Evolutionary conservation across 2,113 vertebrate species (phyloP), one percentile per base, ranked within the genome.

Genomic region (Carettochelys insculpta): DNA sequence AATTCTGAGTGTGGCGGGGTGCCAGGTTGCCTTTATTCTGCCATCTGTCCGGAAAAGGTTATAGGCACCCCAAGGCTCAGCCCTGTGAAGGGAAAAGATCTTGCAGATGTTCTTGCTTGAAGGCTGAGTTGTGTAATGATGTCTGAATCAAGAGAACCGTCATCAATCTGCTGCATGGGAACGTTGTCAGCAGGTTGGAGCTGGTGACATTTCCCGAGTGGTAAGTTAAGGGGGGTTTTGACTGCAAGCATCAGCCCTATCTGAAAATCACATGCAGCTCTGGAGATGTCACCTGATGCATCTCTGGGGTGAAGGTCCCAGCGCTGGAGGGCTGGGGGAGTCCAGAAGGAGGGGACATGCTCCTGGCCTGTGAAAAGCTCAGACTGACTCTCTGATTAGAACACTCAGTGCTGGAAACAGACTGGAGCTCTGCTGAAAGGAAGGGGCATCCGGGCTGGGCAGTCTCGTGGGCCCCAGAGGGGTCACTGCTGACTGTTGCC

Each of bases 191-290:
- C 83, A 87, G 87, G 24, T 75, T 0, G 0, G 77, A 2, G 24
- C n/a, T 87, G 71, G 27, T 29, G 81, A 27, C 0, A 5, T 88
- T 80, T 51, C 86, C 76, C 0, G 1, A 78, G 79, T 0, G 0
- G 6, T 10, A 6, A 41, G 48, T 3, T 8, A 0, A 71, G 5
- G 90, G 20, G 4, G 25, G 10, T 5, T 88, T 76, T 61, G 31
- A 14, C 52, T 1, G 45, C 5, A 10, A 9, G 8, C 0, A 2
- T 22, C 79, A 43, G 56, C 38, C 48, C 1, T 54, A 54, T 85
- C 54, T 45, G 61, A 5, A n/a, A 54, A 43, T 27, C 89, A 41
- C 71, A 0, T 1, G 0, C 0, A 5, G 73, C 45, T 83, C 56
- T 20, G 45, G 75, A 17, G 34, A 34, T 17, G 31, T 17, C 16